Evolutionary conservation across 2,888 invertebrate genomes (phyloP), one percentile per base, ranked within the genome.

Genomic region (Steinernema hermaphroditum): DNA sequence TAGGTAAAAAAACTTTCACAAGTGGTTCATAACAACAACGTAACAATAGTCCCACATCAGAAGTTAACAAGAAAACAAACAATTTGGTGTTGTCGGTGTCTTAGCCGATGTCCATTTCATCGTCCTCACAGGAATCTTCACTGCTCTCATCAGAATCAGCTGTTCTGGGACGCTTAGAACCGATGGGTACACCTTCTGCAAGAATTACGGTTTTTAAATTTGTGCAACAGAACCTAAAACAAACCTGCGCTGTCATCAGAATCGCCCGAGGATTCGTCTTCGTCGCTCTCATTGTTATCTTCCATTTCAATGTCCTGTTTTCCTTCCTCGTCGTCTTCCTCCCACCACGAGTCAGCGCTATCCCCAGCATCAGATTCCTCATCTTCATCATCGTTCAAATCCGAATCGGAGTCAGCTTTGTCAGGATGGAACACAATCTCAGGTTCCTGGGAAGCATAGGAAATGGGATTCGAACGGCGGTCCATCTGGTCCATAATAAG

Each of bases 401-500:
- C 46, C 32, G 62, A 73, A 46, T 73, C 73, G 44, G 57, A 49
- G 49, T 73, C 70, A 24, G 32, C 73, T 24, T 73, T 54, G 46
- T 73, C 73, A 12, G 71, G 71, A 62, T 74, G 74, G 73, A 74
- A 74, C 19, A 74, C 68, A 32, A 74, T 74, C 34, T 68, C 37
- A 16, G 74, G 71, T 32, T 73, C 74, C 46, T 74, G 76, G 34
- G 46, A 44, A 22, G 74, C 74, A 27, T 41, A 74, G 69, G 19
- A 49, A 8, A 32, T 19, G 2, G 75, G 69, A 9, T 75, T 74
- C 0, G 75, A 68, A n/a, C 74, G 73, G 9, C 62, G 73, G 19
- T 75, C 74, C 68, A 74, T 75, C 54, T 74, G 74, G 32, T 75
- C 75, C 37, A 68, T 70, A 37, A 74, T 74, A 29, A 74, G 44